phyloP scores from a whole-genome alignment of 1,140 invertebrate genomes.

The Chrysoperla carnea region DNA sequence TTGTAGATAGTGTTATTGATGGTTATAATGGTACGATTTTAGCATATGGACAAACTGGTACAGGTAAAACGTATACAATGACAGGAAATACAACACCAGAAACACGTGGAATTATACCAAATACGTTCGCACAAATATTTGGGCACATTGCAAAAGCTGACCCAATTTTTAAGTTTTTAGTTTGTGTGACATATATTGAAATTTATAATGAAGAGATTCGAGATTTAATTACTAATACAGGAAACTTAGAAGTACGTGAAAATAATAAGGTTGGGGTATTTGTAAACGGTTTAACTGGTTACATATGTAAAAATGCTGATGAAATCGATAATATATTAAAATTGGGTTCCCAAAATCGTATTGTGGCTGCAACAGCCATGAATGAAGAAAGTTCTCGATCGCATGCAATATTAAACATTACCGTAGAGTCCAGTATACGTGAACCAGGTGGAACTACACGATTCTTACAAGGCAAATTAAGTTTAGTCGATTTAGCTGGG shows the following conservation, averaged over 20 bases:
- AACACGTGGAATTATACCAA: slow-evolving; percentile 82
- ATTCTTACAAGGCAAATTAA: slow-evolving; percentile 54
- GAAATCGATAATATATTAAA: slow-evolving; percentile 86
- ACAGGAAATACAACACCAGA: slow-evolving; percentile 73
- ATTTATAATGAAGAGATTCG: slow-evolving; percentile 92
- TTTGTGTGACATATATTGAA: slow-evolving; percentile 85
- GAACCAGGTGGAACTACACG: slow-evolving; percentile 54
- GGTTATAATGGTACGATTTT: slow-evolving; percentile 96
- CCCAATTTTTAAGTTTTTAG: slow-evolving; percentile 51
- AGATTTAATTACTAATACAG: slow-evolving; percentile 63
- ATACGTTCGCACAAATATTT: slow-evolving; percentile 95
- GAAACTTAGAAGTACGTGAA: slow-evolving; percentile 53
- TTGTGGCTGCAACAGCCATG: slow-evolving; percentile 87
- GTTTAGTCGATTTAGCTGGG: slow-evolving; percentile 56
- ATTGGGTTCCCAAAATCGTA: slow-evolving; percentile 73
- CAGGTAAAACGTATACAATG: slow-evolving; percentile 95
- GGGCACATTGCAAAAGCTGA: slow-evolving; percentile 70
- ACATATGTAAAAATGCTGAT: slow-evolving; percentile 72
- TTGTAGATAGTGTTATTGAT: slow-evolving; percentile 86
- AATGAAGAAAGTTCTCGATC: slow-evolving; percentile 95
- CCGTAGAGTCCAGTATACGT: slow-evolving; percentile 81
- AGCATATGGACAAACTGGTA: slow-evolving; percentile 94
- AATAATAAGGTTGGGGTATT: slow-evolving; percentile 81
- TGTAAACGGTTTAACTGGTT: slow-evolving; percentile 75
- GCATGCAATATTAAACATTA: slow-evolving; percentile 97